Conservation (phyloP, 2,797 vertebrate species). For the Okamejei kenojei region DNA sequence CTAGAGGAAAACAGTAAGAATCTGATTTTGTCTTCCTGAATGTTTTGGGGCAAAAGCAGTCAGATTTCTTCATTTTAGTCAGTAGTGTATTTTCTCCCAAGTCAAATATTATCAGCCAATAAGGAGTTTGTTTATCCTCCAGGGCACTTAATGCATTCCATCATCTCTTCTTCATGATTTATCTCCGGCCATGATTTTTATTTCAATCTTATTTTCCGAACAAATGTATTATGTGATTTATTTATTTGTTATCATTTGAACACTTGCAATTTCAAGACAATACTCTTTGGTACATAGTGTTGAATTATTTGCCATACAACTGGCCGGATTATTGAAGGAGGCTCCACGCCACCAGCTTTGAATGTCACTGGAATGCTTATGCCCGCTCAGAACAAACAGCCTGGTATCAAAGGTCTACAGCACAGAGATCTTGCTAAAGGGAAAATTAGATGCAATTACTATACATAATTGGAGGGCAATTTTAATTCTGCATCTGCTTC, state of each 20-base stretch:
- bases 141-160: not conserved
- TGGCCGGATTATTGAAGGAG: not conserved
- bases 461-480: not conserved
- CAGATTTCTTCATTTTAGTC: not conserved
- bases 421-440: not conserved
- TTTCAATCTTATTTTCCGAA: not conserved
- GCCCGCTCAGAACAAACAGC: not conserved
- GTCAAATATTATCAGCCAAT: not conserved
- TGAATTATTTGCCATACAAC: not conserved
- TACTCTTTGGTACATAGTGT: not conserved
- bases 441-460: not conserved
- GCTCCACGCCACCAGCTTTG: not conserved
- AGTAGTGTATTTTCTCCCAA: not conserved
- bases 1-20: conserved; percentile 16
- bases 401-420: not conserved
- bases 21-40: conserved; percentile 29
- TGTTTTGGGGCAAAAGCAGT: conserved; percentile 15
- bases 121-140: not conserved
- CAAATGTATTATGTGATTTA: not conserved
- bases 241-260: not conserved
- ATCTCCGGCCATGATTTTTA: not conserved
- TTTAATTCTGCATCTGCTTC: not conserved
- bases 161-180: not conserved
- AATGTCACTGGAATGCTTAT: not conserved
- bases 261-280: not conserved